These are phyloP conservation scores for Indri indri DNA, from an alignment of 2,113 vertebrate species.

Conservation along the genomic window DNA sequence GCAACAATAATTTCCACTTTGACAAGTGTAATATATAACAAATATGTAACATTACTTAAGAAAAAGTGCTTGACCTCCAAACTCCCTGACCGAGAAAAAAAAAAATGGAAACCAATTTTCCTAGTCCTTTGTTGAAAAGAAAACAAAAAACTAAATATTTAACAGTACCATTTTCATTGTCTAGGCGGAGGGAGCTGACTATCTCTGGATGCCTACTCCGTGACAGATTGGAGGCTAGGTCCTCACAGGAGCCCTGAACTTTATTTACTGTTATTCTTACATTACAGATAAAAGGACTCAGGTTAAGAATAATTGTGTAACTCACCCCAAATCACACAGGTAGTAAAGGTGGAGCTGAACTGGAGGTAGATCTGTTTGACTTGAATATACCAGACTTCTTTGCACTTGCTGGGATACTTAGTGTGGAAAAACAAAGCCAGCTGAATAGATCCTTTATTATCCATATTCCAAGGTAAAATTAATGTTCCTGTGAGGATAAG, in stretches of 20 bases:
- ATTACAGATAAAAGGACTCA: not conserved
- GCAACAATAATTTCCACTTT: not conserved
- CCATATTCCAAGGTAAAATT: not conserved
- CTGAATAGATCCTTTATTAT: not conserved
- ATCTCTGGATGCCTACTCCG: not conserved
- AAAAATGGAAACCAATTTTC: not conserved
- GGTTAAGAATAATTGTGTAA: not conserved
- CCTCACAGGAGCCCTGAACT: not conserved
- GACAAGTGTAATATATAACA: not conserved
- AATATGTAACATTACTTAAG: not conserved
- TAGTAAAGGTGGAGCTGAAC: not conserved
- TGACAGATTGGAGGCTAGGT: not conserved
- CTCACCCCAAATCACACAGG: not conserved
- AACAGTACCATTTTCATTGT: not conserved
- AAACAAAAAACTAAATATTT: not conserved
- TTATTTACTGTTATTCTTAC: not conserved
- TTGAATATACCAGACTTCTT: not conserved
- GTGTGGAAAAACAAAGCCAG: not conserved
- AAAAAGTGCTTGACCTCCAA: not conserved
- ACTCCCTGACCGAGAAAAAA: not conserved
- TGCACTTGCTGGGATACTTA: not conserved
- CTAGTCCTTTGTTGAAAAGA: not conserved
- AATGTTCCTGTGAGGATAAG: not conserved
- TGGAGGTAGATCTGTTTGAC: not conserved
- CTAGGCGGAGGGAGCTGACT: not conserved